Conservation (phyloP, 2,797 vertebrate genomes). For the Phoeniculus purpureus region DNA sequence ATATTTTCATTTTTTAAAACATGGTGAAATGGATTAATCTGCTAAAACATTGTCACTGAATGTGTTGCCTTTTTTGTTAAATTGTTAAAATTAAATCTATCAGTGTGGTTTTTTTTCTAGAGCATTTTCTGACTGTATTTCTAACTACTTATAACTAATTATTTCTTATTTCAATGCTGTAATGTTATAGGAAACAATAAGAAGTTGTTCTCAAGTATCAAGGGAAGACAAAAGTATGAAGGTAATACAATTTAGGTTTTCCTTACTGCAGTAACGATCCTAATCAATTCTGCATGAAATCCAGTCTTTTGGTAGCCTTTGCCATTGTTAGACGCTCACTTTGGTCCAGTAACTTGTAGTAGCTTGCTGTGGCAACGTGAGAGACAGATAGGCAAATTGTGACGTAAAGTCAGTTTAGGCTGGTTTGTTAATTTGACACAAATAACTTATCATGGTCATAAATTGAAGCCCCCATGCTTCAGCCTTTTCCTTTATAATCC, state of each 20-base stretch:
- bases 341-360: neutral
- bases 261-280: neutral
- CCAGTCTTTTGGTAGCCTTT: neutral
- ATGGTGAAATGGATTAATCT: neutral
- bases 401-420: neutral
- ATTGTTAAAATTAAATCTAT: neutral
- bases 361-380: neutral
- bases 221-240: neutral
- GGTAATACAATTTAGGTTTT: too few relatives aligned
- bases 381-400: neutral
- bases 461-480: neutral
- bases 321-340: rapidly evolving
- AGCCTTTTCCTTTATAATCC: neutral
- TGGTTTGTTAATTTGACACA: neutral
- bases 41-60: neutral
- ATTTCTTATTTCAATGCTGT: neutral
- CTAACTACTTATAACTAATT: too few relatives aligned
- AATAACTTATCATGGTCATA: neutral
- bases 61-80: neutral
- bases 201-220: neutral
- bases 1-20: too few relatives aligned
- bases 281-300: neutral
- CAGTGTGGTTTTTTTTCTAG: neutral
- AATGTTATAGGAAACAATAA: neutral
- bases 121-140: neutral